These are phyloP conservation scores for Drosophila willistoni DNA, from an alignment of 1,140 invertebrate genomes.

Conservation along the genomic window DNA sequence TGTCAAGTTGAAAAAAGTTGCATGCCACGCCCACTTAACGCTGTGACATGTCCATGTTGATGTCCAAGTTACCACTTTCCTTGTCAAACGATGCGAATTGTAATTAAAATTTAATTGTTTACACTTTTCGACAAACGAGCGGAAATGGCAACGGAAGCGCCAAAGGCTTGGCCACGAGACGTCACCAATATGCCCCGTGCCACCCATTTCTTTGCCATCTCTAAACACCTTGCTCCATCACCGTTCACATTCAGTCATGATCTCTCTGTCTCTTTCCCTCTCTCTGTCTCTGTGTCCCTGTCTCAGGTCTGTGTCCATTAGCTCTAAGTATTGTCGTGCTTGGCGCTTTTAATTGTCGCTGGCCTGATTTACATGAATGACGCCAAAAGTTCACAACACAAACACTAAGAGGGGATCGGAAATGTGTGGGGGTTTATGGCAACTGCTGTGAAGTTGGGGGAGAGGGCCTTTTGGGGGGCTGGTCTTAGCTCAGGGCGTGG, in stretches of 20 bases:
- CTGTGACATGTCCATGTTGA: constrained; percentile 31
- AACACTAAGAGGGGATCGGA: constrained; percentile 36
- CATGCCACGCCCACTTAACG: constrained; percentile 4
- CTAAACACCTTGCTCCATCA: neutral
- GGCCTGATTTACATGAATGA: constrained; percentile 72
- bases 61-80: constrained; percentile 23
- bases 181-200: constrained; percentile 13
- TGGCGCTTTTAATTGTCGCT: constrained; percentile 70
- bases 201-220: neutral
- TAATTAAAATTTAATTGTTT: constrained; percentile 82
- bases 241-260: neutral
- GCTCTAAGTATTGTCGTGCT: constrained; percentile 73
- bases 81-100: constrained; percentile 72
- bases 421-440: neutral
- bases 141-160: constrained; percentile 65
- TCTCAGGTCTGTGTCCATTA: constrained; percentile 59
- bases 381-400: constrained; percentile 62
- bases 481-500: constrained; percentile 9
- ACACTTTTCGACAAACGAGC: constrained; percentile 70
- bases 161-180: constrained; percentile 40
- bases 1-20: constrained; percentile 1
- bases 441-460: neutral
- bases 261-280: neutral
- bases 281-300: constrained; percentile 10
- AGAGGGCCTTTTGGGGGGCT: neutral